These are phyloP conservation scores for Corynorhinus townsendii DNA, from an alignment of 2,113 vertebrate species.

Conservation along the genomic window DNA sequence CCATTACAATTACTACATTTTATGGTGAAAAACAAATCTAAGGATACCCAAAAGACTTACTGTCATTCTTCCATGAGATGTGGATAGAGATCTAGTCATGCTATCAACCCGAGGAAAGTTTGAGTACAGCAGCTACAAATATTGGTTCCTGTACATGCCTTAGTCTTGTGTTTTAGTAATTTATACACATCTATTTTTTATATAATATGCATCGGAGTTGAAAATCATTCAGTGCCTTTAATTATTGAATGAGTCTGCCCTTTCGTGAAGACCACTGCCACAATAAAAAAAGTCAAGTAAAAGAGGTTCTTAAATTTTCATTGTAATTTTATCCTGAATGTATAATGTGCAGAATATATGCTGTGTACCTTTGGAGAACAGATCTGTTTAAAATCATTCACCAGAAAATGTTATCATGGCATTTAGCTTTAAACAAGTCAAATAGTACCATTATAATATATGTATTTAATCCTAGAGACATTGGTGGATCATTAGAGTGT, in stretches of 20 bases:
- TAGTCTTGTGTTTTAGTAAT: conserved; percentile 31
- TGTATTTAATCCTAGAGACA: conserved; percentile 34
- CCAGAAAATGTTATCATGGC: not conserved
- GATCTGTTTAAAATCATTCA: conserved; percentile 55
- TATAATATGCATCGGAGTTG: conserved; percentile 17
- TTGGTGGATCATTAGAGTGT: not conserved
- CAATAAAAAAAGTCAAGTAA: conserved; percentile 30
- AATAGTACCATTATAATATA: conserved; percentile 32
- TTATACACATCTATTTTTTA: conserved; percentile 7
- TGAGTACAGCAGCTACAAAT: conserved; percentile 41
- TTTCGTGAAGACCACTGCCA: conserved; percentile 46
- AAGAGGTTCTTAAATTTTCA: conserved; percentile 64
- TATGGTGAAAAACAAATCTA: not conserved
- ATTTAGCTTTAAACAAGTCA: conserved; percentile 37
- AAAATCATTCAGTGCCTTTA: conserved; percentile 32
- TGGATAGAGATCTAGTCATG: not conserved
- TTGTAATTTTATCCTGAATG: conserved; percentile 60
- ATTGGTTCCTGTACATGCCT: conserved; percentile 32
- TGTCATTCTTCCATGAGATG: not conserved
- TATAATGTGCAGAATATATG: conserved; percentile 60
- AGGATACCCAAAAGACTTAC: conserved; percentile 38
- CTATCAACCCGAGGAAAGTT: conserved; percentile 50
- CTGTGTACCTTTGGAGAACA: conserved; percentile 65
- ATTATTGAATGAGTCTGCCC: conserved; percentile 26
- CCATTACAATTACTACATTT: conserved; percentile 18